Conservation (phyloP, 2,113 vertebrate species). For the Hymenochirus boettgeri region DNA sequence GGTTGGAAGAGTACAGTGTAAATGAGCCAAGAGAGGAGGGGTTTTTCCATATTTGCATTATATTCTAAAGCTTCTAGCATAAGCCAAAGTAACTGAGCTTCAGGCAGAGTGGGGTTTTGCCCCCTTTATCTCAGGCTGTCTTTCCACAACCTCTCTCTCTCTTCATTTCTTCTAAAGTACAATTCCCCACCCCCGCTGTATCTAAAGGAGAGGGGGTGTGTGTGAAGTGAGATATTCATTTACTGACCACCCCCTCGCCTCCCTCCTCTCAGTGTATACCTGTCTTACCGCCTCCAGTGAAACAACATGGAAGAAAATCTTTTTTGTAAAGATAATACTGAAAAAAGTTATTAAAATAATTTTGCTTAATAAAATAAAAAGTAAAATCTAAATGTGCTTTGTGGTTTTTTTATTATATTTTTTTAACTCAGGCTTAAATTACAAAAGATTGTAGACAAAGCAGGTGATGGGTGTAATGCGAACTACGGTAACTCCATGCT, state of each 20-base stretch:
- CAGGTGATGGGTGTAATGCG: no score
- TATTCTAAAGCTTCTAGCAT: conserved; percentile 26
- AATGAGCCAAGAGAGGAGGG: conserved; percentile 29
- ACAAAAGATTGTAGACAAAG: no score
- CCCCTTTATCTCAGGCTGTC: conserved; percentile 25
- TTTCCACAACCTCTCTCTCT: background rate
- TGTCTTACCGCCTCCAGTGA: conserved; percentile 31
- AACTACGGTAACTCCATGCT: no score
- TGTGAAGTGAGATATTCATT: conserved; percentile 25
- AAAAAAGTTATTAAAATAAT: conserved; percentile 50
- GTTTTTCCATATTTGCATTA: conserved; percentile 21
- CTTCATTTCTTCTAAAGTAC: background rate
- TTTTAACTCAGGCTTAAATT: no score
- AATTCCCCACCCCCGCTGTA: conserved; percentile 7
- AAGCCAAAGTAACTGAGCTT: conserved; percentile 35
- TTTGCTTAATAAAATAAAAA: conserved; percentile 62
- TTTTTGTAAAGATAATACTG: conserved; percentile 44
- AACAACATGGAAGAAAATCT: conserved; percentile 50
- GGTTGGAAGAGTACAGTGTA: background rate
- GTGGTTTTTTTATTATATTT: no score
- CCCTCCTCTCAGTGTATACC: conserved; percentile 32
- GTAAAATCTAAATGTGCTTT: no score
- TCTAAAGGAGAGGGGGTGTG: conserved; percentile 31
- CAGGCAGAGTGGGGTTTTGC: conserved; percentile 22
- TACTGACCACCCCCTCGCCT: conserved; percentile 33